These are phyloP conservation scores for Tretioscincus oriximinensis DNA, from an alignment of 2,113 vertebrate genomes.

Conservation along the genomic window DNA sequence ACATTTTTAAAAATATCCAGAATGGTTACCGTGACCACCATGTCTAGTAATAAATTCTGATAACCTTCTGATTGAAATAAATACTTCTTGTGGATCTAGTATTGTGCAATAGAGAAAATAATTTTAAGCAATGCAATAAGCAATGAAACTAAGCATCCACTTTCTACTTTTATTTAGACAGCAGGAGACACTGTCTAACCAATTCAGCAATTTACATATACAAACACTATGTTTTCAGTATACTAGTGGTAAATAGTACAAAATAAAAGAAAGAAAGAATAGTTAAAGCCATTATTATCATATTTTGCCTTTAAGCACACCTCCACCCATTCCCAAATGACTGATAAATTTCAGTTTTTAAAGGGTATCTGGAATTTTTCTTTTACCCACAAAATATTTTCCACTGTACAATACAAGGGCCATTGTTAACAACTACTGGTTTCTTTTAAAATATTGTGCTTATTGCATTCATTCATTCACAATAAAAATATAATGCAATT, in stretches of 20 bases:
- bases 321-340: conserved; percentile 6
- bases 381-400: conserved; percentile 21
- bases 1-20: not conserved
- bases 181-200: not conserved
- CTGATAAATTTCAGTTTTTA: not conserved
- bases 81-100: too few species aligned
- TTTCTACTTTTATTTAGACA: not conserved
- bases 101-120: not conserved
- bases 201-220: not conserved
- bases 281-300: not conserved
- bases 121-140: not conserved
- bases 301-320: conserved; percentile 6
- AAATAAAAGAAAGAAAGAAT: not conserved
- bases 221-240: not conserved
- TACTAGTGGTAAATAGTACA: not conserved
- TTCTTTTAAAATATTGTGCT: not conserved
- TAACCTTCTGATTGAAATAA: too few species aligned
- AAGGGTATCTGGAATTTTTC: conserved; percentile 6
- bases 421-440: not conserved
- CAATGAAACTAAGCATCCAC: not conserved
- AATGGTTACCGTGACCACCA: too few species aligned
- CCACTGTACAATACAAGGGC: not conserved
- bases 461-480: too few species aligned
- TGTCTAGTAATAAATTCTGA: too few species aligned
- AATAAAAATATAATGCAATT: too few species aligned